Conservation (phyloP, 2,888 invertebrate species). For the Aphidoletes aphidimyza region DNA sequence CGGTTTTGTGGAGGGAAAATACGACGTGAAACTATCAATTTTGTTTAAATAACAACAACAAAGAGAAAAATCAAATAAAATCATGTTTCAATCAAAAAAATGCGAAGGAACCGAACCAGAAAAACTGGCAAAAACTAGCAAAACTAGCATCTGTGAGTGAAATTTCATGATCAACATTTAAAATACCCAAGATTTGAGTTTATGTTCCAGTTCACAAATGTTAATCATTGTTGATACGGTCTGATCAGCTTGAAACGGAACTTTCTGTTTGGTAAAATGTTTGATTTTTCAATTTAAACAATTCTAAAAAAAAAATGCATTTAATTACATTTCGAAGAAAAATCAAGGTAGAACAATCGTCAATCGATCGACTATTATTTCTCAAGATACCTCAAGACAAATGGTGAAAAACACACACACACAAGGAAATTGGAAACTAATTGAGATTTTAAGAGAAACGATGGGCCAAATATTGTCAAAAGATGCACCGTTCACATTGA, state of each 20-base stretch:
- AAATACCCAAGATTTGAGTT: conserved; percentile 52
- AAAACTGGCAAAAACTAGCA: too few species aligned
- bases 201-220: not conserved
- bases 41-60: too few species aligned
- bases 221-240: not conserved
- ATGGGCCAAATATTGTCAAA: conserved; percentile 51
- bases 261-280: not conserved
- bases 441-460: conserved; percentile 45
- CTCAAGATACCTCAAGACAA: not conserved
- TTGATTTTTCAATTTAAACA: conserved; percentile 29
- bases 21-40: too few species aligned
- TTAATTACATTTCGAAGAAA: conserved; percentile 24
- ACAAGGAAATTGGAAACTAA: not conserved
- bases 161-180: conserved; percentile 29
- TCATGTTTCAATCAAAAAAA: too few species aligned
- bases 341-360: not conserved
- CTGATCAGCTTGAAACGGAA: conserved; percentile 7
- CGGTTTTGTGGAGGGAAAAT: too few species aligned
- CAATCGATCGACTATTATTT: too few species aligned
- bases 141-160: too few species aligned
- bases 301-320: too few species aligned
- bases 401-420: not conserved
- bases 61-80: too few species aligned
- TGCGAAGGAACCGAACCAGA: too few species aligned
- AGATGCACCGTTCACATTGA: not conserved